A percentile compares a stretch with the other conserved stretches of the same genome.
Conservation (phyloP, 1,140 invertebrate genomes). For the Calycopis cecrops region DNA sequence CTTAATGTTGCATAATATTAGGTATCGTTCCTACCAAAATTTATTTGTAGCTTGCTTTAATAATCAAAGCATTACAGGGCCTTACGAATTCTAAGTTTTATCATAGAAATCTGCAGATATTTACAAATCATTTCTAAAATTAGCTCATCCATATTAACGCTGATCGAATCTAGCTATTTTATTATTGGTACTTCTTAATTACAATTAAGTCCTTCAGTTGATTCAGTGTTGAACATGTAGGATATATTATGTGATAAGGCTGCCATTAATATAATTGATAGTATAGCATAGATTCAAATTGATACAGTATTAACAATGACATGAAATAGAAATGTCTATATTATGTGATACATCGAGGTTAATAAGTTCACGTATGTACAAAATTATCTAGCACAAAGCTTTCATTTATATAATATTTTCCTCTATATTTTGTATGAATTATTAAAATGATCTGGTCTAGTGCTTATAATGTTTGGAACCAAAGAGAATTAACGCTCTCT, state of each 20-base stretch:
- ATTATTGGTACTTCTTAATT: slow-evolving; percentile 2
- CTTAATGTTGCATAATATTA: slow-evolving; percentile 9
- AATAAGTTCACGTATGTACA: slow-evolving; percentile 35
- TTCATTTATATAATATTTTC: slow-evolving; percentile 14
- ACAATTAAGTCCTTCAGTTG: slow-evolving; percentile 8
- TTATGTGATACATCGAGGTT: slow-evolving; percentile 33
- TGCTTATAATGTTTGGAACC: slow-evolving; percentile 10
- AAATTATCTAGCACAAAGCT: slow-evolving; percentile 34
- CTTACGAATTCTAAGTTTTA: slow-evolving; percentile 15
- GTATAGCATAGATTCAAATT: slow-evolving; percentile 22
- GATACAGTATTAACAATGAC: slow-evolving; percentile 10
- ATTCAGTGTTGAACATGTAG: slow-evolving; percentile 8
- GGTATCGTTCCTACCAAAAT: slow-evolving; percentile 19
- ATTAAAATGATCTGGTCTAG: slow-evolving; percentile 24
- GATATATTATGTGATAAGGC: slow-evolving; percentile 18
- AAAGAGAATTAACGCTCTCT: neutral
- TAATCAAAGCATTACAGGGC: slow-evolving; percentile 27
- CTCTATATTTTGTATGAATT: slow-evolving; percentile 22
- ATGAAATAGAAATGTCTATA: slow-evolving; percentile 28
- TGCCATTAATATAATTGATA: slow-evolving; percentile 28
- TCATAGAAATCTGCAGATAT: slow-evolving; percentile 15
- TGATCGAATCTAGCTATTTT: slow-evolving; percentile 5
- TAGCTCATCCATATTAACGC: neutral
- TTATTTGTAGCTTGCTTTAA: slow-evolving; percentile 23
- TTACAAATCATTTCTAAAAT: slow-evolving; percentile 16